These are phyloP conservation scores for Acronicta alni DNA, from an alignment of 2,888 invertebrate genomes.

Conservation along the genomic window DNA sequence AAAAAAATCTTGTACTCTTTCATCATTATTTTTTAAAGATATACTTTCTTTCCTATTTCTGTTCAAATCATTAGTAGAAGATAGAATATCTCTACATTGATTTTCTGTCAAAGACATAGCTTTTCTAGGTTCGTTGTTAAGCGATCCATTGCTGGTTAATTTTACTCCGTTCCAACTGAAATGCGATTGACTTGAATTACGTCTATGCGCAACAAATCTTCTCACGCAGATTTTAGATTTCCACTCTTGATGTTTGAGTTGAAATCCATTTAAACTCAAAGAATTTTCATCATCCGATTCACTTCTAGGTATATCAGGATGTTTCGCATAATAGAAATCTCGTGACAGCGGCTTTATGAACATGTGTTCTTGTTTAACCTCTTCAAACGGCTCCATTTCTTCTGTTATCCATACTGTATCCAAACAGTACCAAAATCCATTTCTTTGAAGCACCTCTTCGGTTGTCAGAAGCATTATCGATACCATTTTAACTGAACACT, in stretches of 20 bases:
- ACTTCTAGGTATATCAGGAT: conserved; percentile 83
- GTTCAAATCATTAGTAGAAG: neutral
- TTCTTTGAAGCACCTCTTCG: conserved; percentile 81
- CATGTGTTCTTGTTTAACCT: conserved; percentile 75
- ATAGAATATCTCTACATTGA: conserved; percentile 17
- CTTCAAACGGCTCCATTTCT: conserved; percentile 84
- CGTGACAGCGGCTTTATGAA: conserved; percentile 79
- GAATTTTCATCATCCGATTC: conserved; percentile 84
- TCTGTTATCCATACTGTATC: conserved; percentile 80
- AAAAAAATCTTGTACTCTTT: conserved; percentile 74
- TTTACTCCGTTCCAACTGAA: conserved; percentile 62
- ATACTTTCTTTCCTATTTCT: conserved; percentile 25
- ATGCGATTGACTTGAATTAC: conserved; percentile 62
- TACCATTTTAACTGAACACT: conserved; percentile 72
- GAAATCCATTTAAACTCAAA: conserved; percentile 76
- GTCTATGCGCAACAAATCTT: conserved; percentile 68
- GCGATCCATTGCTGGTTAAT: conserved; percentile 58
- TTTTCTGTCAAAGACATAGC: conserved; percentile 61
- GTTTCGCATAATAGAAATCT: conserved; percentile 80
- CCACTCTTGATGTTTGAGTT: conserved; percentile 78
- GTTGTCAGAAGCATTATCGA: conserved; percentile 80
- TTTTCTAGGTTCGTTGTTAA: conserved; percentile 63
- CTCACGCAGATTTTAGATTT: conserved; percentile 76
- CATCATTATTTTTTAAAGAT: conserved; percentile 62
- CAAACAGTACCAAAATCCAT: conserved; percentile 81